These are phyloP conservation scores for Callospermophilus lateralis DNA, from an alignment of 2,113 vertebrate genomes.

Conservation along the genomic window DNA sequence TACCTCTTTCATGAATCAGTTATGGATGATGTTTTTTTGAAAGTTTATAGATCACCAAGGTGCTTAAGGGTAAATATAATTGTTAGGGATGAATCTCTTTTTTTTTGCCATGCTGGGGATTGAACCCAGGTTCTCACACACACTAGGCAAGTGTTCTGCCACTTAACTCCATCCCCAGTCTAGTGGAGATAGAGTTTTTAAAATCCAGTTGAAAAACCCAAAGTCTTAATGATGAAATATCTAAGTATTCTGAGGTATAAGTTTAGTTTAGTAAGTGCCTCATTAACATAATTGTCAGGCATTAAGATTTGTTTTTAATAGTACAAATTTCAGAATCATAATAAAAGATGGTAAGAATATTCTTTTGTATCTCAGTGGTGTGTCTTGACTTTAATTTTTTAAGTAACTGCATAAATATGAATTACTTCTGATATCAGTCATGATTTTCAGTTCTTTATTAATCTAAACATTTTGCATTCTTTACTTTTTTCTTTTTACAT, in stretches of 20 bases:
- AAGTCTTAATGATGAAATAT: slow-evolving; percentile 34
- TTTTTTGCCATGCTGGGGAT: too few species aligned
- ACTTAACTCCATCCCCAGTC: too few species aligned
- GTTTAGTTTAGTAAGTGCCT: not conserved
- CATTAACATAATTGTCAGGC: not conserved
- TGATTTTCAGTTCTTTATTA: too few species aligned
- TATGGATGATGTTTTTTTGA: slow-evolving; percentile 56
- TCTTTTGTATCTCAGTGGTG: slow-evolving; percentile 9
- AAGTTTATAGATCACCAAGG: slow-evolving; percentile 30
- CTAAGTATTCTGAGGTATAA: not conserved
- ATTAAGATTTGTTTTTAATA: slow-evolving; percentile 13
- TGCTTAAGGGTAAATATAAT: slow-evolving; percentile 23
- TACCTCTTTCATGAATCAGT: slow-evolving; percentile 58
- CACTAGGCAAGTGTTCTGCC: too few species aligned
- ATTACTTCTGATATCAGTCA: too few species aligned
- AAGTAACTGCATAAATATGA: too few species aligned
- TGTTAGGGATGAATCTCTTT: not conserved
- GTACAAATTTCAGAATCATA: slow-evolving; percentile 13
- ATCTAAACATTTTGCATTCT: too few species aligned
- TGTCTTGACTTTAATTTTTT: too few species aligned
- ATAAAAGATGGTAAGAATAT: not conserved
- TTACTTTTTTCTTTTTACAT: too few species aligned
- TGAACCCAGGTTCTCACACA: too few species aligned
- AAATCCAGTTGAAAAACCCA: not conserved
- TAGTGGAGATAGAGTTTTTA: too few species aligned